Evolutionary conservation across 2,797 vertebrate genomes (phyloP), one percentile per base, ranked within the genome.

Genomic region (Holocentrus rufus): DNA sequence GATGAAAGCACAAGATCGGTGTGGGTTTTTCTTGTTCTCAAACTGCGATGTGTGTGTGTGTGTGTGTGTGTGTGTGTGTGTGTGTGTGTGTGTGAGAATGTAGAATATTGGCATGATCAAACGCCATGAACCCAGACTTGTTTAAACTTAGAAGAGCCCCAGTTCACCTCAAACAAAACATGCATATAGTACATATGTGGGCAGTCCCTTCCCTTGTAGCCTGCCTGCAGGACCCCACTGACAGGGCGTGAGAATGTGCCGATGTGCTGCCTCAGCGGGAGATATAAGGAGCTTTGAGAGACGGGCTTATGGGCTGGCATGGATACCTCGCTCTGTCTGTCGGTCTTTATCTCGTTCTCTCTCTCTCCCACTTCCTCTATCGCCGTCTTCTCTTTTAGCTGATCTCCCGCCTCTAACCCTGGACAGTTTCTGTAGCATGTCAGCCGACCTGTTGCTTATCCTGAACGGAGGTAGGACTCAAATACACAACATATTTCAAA

Each of bases 281-380:
- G 70, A 14, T 83, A 80, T 88, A 89, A 89, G 89, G 86, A 69
- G 89, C 87, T 90, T 91, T 84, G 52, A 63, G 58, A 77, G 69
- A 82, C 30, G 7, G 27, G 50, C 46, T 84, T 65, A 77, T 46
- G 50, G 36, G 17, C 5, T 9, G 15, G 52, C 59, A 63, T 72
- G 50, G 46, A 69, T 7, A 44, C 31, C 36, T 57, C 77, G 66
- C 22, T 64, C 49, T 64, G 65, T 61, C 31, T 71, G 50, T 77
- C 36, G 46, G 44, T 76, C 50, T 78, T 64, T 53, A 39, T 56
- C 27, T 22, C 18, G 49, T 10, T 3, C 23, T 55, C 23, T 62
- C 27, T 31, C 30, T 54, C 13, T 66, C 25, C 17, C 4, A 17
- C 15, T 11, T 22, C 22, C 22, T 39, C 7, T 2, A 4, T 34